These are phyloP conservation scores for Psix sp. DNA, from an alignment of 1,140 invertebrate species.

Conservation along the genomic window DNA sequence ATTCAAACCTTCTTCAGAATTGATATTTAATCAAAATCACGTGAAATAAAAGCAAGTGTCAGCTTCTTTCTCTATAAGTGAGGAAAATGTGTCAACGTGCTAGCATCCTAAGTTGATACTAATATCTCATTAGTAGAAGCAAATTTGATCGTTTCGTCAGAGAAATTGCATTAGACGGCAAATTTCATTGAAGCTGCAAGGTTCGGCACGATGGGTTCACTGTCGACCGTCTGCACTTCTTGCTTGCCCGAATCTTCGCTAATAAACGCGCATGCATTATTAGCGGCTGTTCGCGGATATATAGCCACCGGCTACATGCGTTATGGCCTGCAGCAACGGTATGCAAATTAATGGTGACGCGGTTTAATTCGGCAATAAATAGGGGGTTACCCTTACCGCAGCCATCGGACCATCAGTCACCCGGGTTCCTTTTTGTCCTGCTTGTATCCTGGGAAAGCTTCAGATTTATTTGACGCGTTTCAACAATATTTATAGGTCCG, in stretches of 20 bases:
- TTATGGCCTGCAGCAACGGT: slow-evolving; percentile 59
- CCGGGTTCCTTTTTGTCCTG: slow-evolving; percentile 69
- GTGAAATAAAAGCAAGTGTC: slow-evolving; percentile 13
- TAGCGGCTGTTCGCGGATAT: slow-evolving; percentile 35
- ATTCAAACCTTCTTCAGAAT: too few relatives aligned
- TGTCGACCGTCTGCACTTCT: slow-evolving; percentile 33
- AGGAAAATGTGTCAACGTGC: slow-evolving; percentile 18
- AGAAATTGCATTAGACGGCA: slow-evolving; percentile 47
- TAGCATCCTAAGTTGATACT: slow-evolving; percentile 20
- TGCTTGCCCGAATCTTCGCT: slow-evolving; percentile 46
- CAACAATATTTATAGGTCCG: slow-evolving; percentile 77
- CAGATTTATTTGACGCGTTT: slow-evolving; percentile 76
- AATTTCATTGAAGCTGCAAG: slow-evolving; percentile 41
- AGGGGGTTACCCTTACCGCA: slow-evolving; percentile 73
- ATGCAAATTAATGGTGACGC: slow-evolving; percentile 77
- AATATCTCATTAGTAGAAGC: slow-evolving; percentile 43
- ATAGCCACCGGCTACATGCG: slow-evolving; percentile 28
- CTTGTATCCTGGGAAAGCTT: slow-evolving; percentile 74
- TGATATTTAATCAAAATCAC: too few relatives aligned
- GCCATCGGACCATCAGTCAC: slow-evolving; percentile 73
- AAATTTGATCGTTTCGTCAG: slow-evolving; percentile 22
- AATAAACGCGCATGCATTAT: slow-evolving; percentile 46
- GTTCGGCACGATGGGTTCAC: background rate
- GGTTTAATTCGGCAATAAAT: slow-evolving; percentile 78
- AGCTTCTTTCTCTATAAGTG: slow-evolving; percentile 17